phyloP scores from a whole-genome alignment of 2,888 invertebrate genomes.

The Drosophila testacea region DNA sequence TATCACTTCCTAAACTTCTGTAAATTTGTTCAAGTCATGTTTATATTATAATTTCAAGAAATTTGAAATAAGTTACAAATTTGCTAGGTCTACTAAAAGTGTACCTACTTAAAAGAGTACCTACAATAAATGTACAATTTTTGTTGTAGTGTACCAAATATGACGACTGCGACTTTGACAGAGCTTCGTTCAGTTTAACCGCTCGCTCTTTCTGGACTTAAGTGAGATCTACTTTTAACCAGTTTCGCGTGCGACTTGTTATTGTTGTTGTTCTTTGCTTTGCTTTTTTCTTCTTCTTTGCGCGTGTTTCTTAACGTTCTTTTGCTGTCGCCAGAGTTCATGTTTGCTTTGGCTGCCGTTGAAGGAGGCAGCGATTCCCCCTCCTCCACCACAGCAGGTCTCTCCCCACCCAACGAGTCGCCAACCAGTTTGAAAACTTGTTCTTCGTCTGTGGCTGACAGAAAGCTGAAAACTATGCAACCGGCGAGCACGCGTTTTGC shows the following conservation, averaged over 20 bases:
- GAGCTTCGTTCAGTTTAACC: slow-evolving; percentile 64
- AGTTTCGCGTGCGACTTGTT: slow-evolving; percentile 49
- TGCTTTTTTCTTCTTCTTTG: slow-evolving; percentile 20
- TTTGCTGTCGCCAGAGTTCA: slow-evolving; percentile 69
- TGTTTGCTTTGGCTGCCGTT: slow-evolving; percentile 75
- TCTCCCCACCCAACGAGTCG: neutral
- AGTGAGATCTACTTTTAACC: slow-evolving; percentile 77
- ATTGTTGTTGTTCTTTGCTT: slow-evolving; percentile 23
- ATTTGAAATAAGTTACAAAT: too few species aligned
- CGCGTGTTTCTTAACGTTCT: slow-evolving; percentile 44
- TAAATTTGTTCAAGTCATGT: too few species aligned
- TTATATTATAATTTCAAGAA: too few species aligned
- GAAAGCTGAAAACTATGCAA: slow-evolving; percentile 44
- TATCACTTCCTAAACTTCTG: too few species aligned
- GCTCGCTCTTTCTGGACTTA: slow-evolving; percentile 38
- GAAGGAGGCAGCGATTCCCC: slow-evolving; percentile 18
- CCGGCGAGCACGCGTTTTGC: slow-evolving; percentile 54
- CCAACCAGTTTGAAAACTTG: slow-evolving; percentile 59
- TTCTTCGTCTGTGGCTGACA: slow-evolving; percentile 35
- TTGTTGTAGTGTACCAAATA: too few species aligned
- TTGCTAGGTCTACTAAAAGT: too few species aligned
- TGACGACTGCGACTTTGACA: slow-evolving; percentile 15
- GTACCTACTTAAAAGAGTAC: too few species aligned
- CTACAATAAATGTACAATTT: too few species aligned
- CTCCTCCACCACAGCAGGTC: neutral